Base-by-base conservation (phyloP, 2,797 vertebrate genomes). In the Parambassis ranga region DNA sequence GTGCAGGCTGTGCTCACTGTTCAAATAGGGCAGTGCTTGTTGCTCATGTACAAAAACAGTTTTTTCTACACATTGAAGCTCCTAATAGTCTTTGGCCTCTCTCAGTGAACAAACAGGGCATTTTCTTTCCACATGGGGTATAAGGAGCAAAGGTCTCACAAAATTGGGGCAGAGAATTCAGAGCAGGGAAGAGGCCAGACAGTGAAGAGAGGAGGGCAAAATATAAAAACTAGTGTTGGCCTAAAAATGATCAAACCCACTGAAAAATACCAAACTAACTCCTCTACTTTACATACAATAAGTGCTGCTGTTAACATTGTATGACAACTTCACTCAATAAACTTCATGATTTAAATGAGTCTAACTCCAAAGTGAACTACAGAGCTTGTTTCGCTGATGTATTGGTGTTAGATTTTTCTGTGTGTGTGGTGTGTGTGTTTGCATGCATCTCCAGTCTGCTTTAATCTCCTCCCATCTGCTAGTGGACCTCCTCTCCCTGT, bases 391-490 rank as follows among this genome's bases (percentile, higher is more conserved):
- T 27, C 31, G 49, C 36, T 63, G 47, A 61, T 74, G 33, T 52
- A 35, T 53, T 43, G 44, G 35, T 51, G 28, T 46, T 28, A 50
- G 31, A 22, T 62, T 36, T 49, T 50, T 37, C 15, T 30, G 20
- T 46, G 18, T 43, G 49, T 62, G 28, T 50, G 39, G 52, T 76
- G 49, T 67, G 19, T 39, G 18, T 65, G 47, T 67, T 62, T 57
- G 57, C 57, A 59, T 72, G 59, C 65, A 52, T 75, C 68, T 81
- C 60, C 71, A 65, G 81, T 68, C 76, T 75, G 69, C 51, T 67
- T 76, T 84, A 87, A 89, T 90, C 84, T 91, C 82, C 84, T 77
- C 78, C 87, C 90, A 90, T 92, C 90, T 91, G 89, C 86, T 83
- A 70, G 72, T 89, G 86, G 90, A 91, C 82, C 82, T 82, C 53